A percentile compares a stretch with the other conserved stretches of the same genome.
These are phyloP conservation scores for Bombylius discolor DNA, from an alignment of 2,888 invertebrate genomes.

Conservation along the genomic window DNA sequence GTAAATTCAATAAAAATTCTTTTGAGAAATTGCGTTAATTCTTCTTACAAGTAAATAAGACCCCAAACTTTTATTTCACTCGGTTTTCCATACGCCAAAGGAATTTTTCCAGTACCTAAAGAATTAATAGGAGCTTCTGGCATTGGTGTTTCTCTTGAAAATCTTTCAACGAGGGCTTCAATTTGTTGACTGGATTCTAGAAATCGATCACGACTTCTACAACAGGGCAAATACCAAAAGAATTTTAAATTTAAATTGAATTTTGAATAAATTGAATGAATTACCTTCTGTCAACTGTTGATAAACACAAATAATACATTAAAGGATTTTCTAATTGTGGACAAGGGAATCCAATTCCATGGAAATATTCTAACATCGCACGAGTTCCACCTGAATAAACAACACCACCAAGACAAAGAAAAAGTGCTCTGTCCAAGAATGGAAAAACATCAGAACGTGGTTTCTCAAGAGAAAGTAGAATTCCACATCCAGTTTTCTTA, in stretches of 20 bases:
- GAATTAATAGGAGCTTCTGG: conserved; percentile 47
- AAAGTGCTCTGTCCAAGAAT: conserved; percentile 80
- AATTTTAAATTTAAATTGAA: background rate
- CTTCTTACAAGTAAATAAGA: conserved; percentile 49
- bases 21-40: background rate
- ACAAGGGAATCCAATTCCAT: conserved; percentile 90
- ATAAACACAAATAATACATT: conserved; percentile 77
- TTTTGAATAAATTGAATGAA: background rate
- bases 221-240: too few species aligned
- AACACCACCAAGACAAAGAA: conserved; percentile 80
- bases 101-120: conserved; percentile 49
- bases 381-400: conserved; percentile 86
- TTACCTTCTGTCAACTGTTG: conserved; percentile 45
- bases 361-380: conserved; percentile 88
- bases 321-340: conserved; percentile 93
- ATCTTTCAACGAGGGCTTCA: conserved; percentile 79
- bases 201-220: conserved; percentile 71
- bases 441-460: conserved; percentile 92
- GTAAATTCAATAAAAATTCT: conserved; percentile 5
- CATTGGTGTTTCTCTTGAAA: conserved; percentile 69
- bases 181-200: conserved; percentile 90
- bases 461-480: conserved; percentile 83
- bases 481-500: conserved; percentile 81
- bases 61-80: conserved; percentile 52
- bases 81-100: conserved; percentile 61